Conservation (phyloP, 2,888 invertebrate species). For the Aleiodes leptofemur region DNA sequence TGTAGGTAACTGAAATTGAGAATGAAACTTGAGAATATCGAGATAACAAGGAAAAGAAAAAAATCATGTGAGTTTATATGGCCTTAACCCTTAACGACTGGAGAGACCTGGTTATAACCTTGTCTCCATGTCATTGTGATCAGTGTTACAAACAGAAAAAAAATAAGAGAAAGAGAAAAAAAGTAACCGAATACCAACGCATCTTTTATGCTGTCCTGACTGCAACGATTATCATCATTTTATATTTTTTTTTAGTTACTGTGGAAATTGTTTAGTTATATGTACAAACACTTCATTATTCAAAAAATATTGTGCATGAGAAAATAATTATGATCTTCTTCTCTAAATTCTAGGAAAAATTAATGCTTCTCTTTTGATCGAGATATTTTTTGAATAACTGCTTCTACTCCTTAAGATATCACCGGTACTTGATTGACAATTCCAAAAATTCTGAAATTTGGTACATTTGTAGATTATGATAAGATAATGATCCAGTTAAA, state of each 20-base stretch:
- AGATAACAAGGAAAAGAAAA: slow-evolving; percentile 13
- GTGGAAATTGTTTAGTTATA: not conserved
- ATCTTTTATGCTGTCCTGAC: slow-evolving; percentile 18
- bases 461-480: too few species aligned
- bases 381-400: not conserved
- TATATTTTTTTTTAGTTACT: slow-evolving; percentile 26
- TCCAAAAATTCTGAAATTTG: too few species aligned
- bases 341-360: too few species aligned
- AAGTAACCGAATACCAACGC: slow-evolving; percentile 21
- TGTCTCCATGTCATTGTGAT: slow-evolving; percentile 37
- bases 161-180: slow-evolving; percentile 35
- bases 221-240: slow-evolving; percentile 26
- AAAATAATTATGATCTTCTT: too few species aligned
- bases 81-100: slow-evolving; percentile 43
- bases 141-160: slow-evolving; percentile 26
- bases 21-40: slow-evolving; percentile 56
- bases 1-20: slow-evolving; percentile 81
- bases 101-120: slow-evolving; percentile 40
- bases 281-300: not conserved
- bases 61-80: slow-evolving; percentile 36
- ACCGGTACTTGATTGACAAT: too few species aligned
- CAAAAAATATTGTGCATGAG: not conserved
- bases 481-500: too few species aligned
- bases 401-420: too few species aligned
- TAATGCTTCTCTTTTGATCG: not conserved